Conservation (phyloP, 2,113 vertebrate genomes). For the Lates calcarifer region DNA sequence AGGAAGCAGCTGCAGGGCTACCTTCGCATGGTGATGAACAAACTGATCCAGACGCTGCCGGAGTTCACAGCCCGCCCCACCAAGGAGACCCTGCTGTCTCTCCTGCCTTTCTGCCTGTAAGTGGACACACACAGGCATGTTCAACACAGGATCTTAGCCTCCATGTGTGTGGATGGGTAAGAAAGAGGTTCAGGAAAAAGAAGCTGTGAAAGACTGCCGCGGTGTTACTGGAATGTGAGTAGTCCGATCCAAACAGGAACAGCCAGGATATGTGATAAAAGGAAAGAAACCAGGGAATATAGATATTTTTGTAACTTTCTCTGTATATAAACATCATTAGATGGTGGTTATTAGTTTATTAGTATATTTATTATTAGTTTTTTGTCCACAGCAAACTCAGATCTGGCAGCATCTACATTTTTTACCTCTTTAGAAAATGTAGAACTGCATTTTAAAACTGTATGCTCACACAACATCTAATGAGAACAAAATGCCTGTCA, state of each 20-base stretch:
- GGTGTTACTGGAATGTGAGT: not conserved
- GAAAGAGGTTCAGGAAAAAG: constrained; percentile 1
- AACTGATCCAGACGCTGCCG: constrained; percentile 94
- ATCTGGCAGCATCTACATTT: not conserved
- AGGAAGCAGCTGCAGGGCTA: constrained; percentile 96
- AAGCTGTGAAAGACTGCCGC: not conserved
- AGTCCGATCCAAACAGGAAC: not conserved
- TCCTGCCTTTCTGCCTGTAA: constrained; percentile 97
- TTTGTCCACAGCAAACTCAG: not conserved
- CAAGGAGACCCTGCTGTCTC: constrained; percentile 92
- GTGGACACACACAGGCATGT: constrained; percentile 74
- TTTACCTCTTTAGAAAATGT: not conserved
- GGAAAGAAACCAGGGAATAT: not conserved
- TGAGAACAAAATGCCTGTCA: not conserved
- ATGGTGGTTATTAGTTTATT: not conserved
- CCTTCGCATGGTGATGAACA: constrained; percentile 97
- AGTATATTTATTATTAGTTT: too few relatives aligned
- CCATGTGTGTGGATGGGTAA: constrained; percentile 12
- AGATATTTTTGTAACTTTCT: not conserved
- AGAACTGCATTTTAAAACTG: not conserved
- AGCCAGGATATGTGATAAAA: not conserved
- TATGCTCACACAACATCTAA: not conserved
- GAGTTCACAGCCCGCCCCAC: constrained; percentile 92
- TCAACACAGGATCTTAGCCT: not conserved
- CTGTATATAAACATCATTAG: not conserved